Conservation (phyloP, 2,888 invertebrate genomes). For the Noctua janthina region DNA sequence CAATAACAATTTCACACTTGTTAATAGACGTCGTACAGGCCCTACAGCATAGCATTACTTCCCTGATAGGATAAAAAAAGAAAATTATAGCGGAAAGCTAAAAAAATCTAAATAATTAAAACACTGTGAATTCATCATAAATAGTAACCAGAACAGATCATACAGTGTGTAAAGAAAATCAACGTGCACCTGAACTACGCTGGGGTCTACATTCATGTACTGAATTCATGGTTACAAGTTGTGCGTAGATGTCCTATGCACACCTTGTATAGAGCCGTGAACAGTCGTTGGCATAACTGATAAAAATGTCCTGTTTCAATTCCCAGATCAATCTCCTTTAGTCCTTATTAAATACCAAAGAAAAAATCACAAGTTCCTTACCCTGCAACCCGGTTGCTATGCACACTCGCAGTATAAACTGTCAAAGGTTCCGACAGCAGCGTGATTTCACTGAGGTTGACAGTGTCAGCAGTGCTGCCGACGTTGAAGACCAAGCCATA, state of each 20-base stretch:
- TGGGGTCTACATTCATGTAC: not conserved
- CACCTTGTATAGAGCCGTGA: not conserved
- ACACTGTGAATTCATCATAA: not conserved
- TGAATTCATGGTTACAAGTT: not conserved
- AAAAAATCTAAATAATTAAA: not conserved
- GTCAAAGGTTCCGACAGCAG: constrained; percentile 71
- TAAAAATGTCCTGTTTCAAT: not conserved
- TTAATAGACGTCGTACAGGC: not conserved
- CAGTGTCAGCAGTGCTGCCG: constrained; percentile 76
- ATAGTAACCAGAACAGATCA: not conserved
- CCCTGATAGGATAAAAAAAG: not conserved
- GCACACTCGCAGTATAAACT: constrained; percentile 78
- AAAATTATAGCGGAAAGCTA: not conserved
- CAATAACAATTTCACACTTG: not conserved
- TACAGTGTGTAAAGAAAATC: not conserved
- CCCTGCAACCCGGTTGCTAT: constrained; percentile 76
- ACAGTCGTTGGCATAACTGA: not conserved
- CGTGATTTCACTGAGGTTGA: constrained; percentile 78
- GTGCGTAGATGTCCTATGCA: not conserved
- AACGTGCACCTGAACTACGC: not conserved
- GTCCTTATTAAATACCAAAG: not conserved
- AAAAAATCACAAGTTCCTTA: constrained; percentile 62
- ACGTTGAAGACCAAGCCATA: constrained; percentile 89
- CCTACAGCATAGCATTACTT: not conserved
- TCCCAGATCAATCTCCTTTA: not conserved